Base-by-base conservation (phyloP, 1,140 invertebrate species). In the Pentalonia nigronervosa region DNA sequence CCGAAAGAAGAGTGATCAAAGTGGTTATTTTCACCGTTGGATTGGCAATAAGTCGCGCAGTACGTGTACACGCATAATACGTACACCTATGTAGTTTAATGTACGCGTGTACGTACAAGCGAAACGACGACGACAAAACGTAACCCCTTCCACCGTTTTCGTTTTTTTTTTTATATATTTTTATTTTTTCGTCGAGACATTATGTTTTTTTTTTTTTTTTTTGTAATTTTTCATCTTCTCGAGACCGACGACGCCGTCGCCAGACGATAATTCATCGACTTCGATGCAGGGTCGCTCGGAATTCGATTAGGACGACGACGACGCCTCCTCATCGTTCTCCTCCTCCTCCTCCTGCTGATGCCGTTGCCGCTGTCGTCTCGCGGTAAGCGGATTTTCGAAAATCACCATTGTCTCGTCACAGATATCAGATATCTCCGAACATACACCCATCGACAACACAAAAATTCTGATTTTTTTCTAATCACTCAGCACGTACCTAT, bases 11-110 rank as follows among this genome's bases (percentile, higher is more conserved):
- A 50, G 41, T 47, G 41, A 48, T 81, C 91, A 50, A 92, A 92
- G 45, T 83, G 67, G 41, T 92, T 50, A 50, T 83, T 83, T 92
- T 81, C 45, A 92, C 76, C 67, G 91, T 83, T n/a, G 91, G 76
- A 50, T 92, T 83, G 91, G 76, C 91, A 50, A 92, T 83, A 92
- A 92, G 90, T 91, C 90, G 47, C 25, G 25, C 41, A 7, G 23
- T 20, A n/a, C 30, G n/a, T 47, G 30, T 36, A 47, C 34, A 60
- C 30, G 45, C 34, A 21, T 34, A 21, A 91, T 30, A 91, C n/a
- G 56, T 41, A 41, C 41, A 4, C 1, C 41, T n/a, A 48, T 34
- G 30, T 9, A 45, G 17, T n/a, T 36, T 36, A 41, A 60, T 23
- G 11, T 67, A 76, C 34, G 34, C 23, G 76, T 83, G 8, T 76